Evolutionary conservation across 2,797 vertebrate genomes (phyloP).

Genomic region (Heterohyrax brucei): DNA sequence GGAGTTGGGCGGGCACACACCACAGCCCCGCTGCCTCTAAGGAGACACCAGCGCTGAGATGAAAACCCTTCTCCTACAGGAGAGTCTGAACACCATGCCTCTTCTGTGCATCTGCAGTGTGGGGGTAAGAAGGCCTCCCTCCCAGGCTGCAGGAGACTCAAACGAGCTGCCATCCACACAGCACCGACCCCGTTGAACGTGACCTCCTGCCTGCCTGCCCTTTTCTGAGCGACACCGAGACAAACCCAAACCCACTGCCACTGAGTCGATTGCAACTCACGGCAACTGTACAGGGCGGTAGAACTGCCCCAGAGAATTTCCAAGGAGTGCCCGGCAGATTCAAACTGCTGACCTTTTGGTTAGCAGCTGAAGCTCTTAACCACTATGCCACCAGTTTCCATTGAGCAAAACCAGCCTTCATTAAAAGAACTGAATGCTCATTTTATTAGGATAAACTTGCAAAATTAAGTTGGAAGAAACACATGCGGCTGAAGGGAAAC

Average conservation of each 20-base stretch:
- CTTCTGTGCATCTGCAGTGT: fast-evolving
- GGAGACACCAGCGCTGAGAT: not conserved
- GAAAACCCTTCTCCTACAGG: not conserved
- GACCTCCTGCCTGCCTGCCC: not conserved
- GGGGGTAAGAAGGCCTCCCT: not conserved
- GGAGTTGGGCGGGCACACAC: not conserved
- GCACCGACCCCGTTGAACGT: fast-evolving
- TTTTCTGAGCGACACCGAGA: not conserved
- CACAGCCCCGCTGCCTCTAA: not conserved
- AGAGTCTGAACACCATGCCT: not conserved
- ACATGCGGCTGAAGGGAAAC: not conserved
- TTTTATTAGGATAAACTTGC: not conserved
- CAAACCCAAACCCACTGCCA: too few species aligned
- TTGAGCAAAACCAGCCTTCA: not conserved
- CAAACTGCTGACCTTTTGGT: too few species aligned
- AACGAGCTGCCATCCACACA: fast-evolving
- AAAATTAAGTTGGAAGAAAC: not conserved
- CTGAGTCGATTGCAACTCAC: too few species aligned
- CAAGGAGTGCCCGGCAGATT: too few species aligned
- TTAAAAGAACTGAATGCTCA: not conserved
- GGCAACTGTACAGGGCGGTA: too few species aligned
- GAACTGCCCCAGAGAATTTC: too few species aligned
- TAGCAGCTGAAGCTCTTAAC: too few species aligned
- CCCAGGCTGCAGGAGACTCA: fast-evolving
- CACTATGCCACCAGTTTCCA: too few species aligned